phyloP scores from a whole-genome alignment of 2,113 vertebrate species.

The Neolamprologus sp. region DNA sequence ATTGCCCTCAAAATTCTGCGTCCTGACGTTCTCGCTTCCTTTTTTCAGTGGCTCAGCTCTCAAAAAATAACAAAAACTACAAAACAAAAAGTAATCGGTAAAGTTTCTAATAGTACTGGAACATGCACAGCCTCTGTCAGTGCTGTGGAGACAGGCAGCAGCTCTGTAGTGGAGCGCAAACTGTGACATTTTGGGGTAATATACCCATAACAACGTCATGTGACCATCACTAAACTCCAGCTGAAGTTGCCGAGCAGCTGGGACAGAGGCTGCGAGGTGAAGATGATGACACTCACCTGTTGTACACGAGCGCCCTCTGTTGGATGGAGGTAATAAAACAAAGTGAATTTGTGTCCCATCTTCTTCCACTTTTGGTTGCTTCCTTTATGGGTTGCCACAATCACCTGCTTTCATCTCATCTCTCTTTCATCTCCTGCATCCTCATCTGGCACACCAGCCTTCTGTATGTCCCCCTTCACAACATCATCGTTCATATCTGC shows the following conservation, averaged over 20 bases:
- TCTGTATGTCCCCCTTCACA: neutral
- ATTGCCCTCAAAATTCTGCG: neutral
- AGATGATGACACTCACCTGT: neutral
- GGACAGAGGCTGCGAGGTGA: neutral
- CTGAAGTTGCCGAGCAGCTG: conserved; percentile 4
- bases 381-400: neutral
- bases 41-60: neutral
- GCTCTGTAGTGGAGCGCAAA: neutral
- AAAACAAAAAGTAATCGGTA: neutral
- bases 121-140: neutral
- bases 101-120: neutral
- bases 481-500: neutral
- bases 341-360: neutral
- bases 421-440: neutral
- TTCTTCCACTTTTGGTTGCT: neutral
- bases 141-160: neutral
- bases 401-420: neutral
- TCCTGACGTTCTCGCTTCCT: neutral
- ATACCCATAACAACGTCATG: conserved; percentile 46
- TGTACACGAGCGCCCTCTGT: neutral
- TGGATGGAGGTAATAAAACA: neutral
- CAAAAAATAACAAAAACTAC: neutral
- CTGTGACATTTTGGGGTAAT: conserved; percentile 13
- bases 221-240: conserved; percentile 30
- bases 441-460: neutral